A percentile compares a stretch with the other conserved stretches of the same genome.
phyloP scores from a whole-genome alignment of 1,140 invertebrate genomes.

The Aricia agestis region DNA sequence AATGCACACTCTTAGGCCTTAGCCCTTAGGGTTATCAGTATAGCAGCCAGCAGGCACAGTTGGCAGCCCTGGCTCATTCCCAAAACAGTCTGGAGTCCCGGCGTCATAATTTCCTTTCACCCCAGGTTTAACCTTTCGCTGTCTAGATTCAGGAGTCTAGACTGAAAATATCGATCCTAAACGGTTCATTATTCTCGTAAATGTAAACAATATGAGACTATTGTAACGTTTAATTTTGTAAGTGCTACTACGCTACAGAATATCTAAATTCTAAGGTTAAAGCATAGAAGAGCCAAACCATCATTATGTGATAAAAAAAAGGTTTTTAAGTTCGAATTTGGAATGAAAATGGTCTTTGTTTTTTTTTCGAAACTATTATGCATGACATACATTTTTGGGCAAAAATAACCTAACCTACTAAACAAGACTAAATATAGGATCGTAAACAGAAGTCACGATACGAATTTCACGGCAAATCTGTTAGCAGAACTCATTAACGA shows the following conservation, averaged over 20 bases:
- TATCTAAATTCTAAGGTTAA: too few species aligned
- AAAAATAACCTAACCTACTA: neutral
- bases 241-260: too few species aligned
- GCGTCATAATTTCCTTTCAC: neutral
- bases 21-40: neutral
- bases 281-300: too few species aligned
- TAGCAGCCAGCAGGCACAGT: neutral
- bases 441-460: neutral
- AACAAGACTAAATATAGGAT: neutral
- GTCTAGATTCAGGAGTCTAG: neutral
- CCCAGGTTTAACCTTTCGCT: neutral
- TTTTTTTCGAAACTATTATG: neutral
- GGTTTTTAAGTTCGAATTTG: too few species aligned
- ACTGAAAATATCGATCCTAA: conserved; percentile 6
- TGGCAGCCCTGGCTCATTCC: neutral
- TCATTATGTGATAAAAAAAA: too few species aligned
- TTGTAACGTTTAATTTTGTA: too few species aligned
- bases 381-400: neutral
- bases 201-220: conserved; percentile 7
- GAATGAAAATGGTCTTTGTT: neutral
- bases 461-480: neutral
- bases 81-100: neutral
- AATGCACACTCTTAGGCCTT: too few species aligned
- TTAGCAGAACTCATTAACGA: neutral
- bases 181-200: neutral